phyloP scores from a whole-genome alignment of 2,797 vertebrate species.

The Linurgus olivaceus region DNA sequence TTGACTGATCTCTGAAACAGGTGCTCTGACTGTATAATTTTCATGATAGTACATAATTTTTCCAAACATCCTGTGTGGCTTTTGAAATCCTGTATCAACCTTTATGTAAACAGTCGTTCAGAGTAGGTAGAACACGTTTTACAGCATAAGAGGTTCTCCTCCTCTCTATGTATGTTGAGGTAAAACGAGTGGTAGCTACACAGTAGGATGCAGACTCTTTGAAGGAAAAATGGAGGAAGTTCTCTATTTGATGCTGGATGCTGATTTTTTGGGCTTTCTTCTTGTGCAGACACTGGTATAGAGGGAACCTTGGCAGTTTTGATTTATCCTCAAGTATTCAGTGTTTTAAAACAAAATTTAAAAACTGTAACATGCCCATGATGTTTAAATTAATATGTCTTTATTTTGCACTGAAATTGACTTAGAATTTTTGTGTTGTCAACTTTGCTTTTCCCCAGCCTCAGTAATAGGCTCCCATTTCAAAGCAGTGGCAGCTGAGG shows the following conservation, averaged over 20 bases:
- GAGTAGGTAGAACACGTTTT: neutral
- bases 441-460: neutral
- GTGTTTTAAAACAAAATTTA: neutral
- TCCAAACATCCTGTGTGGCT: neutral
- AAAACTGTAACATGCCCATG: neutral
- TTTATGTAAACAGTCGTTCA: neutral
- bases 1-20: neutral
- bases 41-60: neutral
- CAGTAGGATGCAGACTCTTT: neutral
- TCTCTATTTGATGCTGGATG: neutral
- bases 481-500: neutral
- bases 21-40: neutral
- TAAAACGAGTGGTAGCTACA: neutral
- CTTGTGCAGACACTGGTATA: neutral
- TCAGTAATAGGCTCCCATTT: neutral
- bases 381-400: neutral
- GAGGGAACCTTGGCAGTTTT: neutral
- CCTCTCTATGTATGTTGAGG: rapidly evolving
- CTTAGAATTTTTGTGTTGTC: neutral
- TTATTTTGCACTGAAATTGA: neutral
- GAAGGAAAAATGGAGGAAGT: neutral
- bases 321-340: neutral
- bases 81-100: neutral
- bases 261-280: neutral
- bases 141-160: neutral